Evolutionary conservation across 2,888 invertebrate species (phyloP).

Genomic region (Hirtodrosophila duncani): DNA sequence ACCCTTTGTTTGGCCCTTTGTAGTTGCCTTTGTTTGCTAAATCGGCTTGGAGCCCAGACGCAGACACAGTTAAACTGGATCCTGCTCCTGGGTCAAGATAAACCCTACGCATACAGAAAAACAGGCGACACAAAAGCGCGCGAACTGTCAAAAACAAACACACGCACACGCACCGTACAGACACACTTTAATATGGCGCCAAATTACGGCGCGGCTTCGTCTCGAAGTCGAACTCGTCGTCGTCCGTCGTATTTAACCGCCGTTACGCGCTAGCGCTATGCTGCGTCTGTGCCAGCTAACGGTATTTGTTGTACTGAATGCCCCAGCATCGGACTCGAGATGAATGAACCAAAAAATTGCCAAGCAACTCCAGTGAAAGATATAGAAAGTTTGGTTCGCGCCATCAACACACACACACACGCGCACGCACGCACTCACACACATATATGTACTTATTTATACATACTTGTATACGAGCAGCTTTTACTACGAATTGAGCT

Average conservation of each 20-base stretch:
- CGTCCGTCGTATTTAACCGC: conserved; percentile 16
- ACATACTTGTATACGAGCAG: conserved; percentile 16
- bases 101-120: no score
- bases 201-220: conserved; percentile 42
- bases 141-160: conserved; percentile 48
- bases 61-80: no score
- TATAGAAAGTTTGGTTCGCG: conserved; percentile 49
- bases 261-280: conserved; percentile 28
- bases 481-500: conserved; percentile 60
- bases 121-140: conserved; percentile 63
- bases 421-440: not conserved
- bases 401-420: conserved; percentile 40
- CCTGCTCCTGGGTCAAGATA: conserved; percentile 43
- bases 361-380: conserved; percentile 56
- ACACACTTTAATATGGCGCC: conserved; percentile 55
- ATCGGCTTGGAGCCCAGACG: conserved; percentile 6
- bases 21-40: conserved; percentile 26
- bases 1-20: conserved; percentile 23
- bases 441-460: no score
- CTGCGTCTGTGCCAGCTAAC: conserved; percentile 56
- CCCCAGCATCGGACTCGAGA: conserved; percentile 39
- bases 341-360: conserved; percentile 65
- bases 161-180: conserved; percentile 16
- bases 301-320: conserved; percentile 59
- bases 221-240: conserved; percentile 17